Evolutionary conservation across 2,888 invertebrate species (phyloP), one percentile per base, ranked within the genome.

Genomic region (Agonopterix subpropinquella): DNA sequence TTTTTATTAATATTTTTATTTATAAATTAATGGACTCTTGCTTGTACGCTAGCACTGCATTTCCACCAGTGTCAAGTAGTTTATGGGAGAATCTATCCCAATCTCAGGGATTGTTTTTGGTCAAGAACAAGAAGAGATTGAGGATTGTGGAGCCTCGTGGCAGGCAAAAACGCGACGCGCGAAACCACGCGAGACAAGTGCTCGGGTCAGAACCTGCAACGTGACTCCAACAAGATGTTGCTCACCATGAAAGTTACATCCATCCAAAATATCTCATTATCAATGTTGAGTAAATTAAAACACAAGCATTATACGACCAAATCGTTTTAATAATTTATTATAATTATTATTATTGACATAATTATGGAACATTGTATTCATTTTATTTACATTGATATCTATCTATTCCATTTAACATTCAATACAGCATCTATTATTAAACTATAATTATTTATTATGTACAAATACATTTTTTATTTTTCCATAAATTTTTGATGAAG

Each of bases 241-340:
- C 13, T 13, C 13, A 13, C 2, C 13, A 2, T 13, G 13, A 13
- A 13, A 13, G 13, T 13, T 36, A 36, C 36, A 36, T 36, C 36
- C 2, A 36, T 9, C 1, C 36, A 36, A 10, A 9, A 36, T 36
- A 13, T 36, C 10, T 36, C 36, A 36, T 36, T 2, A 8, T 2
- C 10, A 9, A 2, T 39, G 9, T 2, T 9, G 10, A 4, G 1
- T 5, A 42, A 42, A 42, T 42, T 11, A 42, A 42, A 42, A n/a
- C 11, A 42, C 10, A 42, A 1, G 7, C 39, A 55, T 55, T 52
- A 55, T 52, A 69, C 73, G 73, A 75, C 70, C 54, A 59, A 59
- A 73, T 74, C 73, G 69, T 62, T 73, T 74, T 68, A 71, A 69
- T 70, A 48, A 9, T 11, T 42, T 7, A 37, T 47, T 5, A 28